phyloP scores from a whole-genome alignment of 2,113 vertebrate genomes.

The Vulpes ferrilata region DNA sequence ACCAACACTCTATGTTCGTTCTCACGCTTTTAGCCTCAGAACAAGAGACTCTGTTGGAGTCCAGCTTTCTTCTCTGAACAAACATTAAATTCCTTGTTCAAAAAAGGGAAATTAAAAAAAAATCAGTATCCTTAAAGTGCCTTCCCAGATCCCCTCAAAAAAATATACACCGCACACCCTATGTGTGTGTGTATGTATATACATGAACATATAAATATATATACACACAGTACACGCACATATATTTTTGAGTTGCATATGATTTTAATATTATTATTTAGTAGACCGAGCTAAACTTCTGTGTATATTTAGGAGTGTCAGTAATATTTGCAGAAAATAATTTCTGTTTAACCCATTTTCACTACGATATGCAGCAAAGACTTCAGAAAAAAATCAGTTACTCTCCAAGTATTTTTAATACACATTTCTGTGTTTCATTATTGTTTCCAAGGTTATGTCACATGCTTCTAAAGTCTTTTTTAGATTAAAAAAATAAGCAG shows the following conservation, averaged over 20 bases:
- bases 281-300: background rate
- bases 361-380: background rate
- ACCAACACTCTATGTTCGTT: background rate
- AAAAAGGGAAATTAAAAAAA: background rate
- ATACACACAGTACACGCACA: background rate
- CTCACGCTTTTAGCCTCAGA: background rate
- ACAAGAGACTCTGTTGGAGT: background rate
- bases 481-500: background rate
- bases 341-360: constrained; percentile 13
- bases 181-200: background rate
- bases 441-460: constrained; percentile 27
- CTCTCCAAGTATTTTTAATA: background rate
- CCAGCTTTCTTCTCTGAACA: background rate
- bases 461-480: background rate
- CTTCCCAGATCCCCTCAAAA: background rate
- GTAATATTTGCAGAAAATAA: constrained; percentile 7
- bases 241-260: background rate
- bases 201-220: background rate
- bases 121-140: background rate
- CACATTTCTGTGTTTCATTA: background rate
- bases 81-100: background rate
- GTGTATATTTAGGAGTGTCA: background rate
- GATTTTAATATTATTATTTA: background rate
- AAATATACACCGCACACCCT: background rate
- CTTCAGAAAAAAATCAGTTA: background rate